Evolutionary conservation across 2,113 vertebrate species (phyloP).

Genomic region (Rafetus swinhoei): DNA sequence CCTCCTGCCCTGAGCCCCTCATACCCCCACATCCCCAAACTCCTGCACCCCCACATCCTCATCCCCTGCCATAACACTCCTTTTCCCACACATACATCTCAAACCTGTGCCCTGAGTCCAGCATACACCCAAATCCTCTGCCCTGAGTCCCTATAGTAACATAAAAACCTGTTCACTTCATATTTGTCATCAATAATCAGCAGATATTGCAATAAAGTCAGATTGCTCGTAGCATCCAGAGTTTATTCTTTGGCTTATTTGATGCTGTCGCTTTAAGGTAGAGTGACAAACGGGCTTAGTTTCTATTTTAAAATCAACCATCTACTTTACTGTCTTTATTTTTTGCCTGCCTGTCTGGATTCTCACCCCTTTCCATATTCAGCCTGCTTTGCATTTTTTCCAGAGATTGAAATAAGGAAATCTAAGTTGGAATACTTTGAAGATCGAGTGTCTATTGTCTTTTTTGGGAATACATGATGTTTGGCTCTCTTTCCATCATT

Average conservation of each 20-base stretch:
- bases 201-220: background rate
- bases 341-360: background rate
- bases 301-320: background rate
- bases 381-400: background rate
- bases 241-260: background rate
- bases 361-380: background rate
- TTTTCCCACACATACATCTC: too few relatives aligned
- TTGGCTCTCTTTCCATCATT: background rate
- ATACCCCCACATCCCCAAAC: too few relatives aligned
- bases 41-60: too few relatives aligned
- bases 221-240: background rate
- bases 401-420: background rate
- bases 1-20: too few relatives aligned
- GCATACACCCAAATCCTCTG: too few relatives aligned
- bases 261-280: background rate
- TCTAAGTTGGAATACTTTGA: background rate
- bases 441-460: background rate
- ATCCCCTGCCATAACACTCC: too few relatives aligned
- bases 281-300: background rate
- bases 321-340: background rate
- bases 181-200: background rate
- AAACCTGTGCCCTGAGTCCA: too few relatives aligned
- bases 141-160: background rate
- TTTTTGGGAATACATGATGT: background rate
- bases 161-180: background rate